Evolutionary conservation across 2,113 vertebrate genomes (phyloP), one percentile per base, ranked within the genome.

Genomic region (Pan paniscus): DNA sequence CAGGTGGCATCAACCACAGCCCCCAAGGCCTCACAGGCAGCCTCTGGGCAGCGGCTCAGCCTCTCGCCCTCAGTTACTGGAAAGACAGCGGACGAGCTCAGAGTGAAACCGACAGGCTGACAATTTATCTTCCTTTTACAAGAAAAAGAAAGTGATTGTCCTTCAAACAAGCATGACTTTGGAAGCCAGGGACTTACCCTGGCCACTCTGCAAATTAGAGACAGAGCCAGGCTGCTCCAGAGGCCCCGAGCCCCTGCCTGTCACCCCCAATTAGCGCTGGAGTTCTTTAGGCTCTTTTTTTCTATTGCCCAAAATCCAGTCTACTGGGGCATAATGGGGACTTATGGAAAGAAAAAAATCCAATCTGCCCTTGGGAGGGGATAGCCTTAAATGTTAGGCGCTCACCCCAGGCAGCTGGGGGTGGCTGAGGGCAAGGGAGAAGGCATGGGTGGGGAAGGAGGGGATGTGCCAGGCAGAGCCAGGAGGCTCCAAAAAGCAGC

Each of bases 71-170:
- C 32, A 84, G 94, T 98, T 98, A 97, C 98, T 98, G 98, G 98
- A 98, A 98, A 97, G 97, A 95, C 95, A 50, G 50, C 0, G 5
- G 38, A 4, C 75, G 81, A 7, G 40, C 80, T 98, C 97, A 98
- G 92, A 98, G 55, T 6, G 94, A 98, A 98, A 98, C 96, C 25
- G 67, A 85, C 72, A 52, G 27, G 27, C 90, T 89, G 96, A 93
- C 88, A 67, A 95, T 97, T 97, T 97, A 96, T 89, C 81, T 94
- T 98, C 92, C 96, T 85, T 87, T 97, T 97, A 97, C 89, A 93
- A 96, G 97, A 98, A 98, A 97, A 97, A 92, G 96, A 97, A 98
- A 98, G 90, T 95, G 95, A 90, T 43, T 38, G 80, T 82, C 38
- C 67, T 48, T 79, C 48, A 2, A 95, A 48, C 40, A 14, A 61